phyloP scores from a whole-genome alignment of 2,113 vertebrate genomes.

The Caranx melampygus region DNA sequence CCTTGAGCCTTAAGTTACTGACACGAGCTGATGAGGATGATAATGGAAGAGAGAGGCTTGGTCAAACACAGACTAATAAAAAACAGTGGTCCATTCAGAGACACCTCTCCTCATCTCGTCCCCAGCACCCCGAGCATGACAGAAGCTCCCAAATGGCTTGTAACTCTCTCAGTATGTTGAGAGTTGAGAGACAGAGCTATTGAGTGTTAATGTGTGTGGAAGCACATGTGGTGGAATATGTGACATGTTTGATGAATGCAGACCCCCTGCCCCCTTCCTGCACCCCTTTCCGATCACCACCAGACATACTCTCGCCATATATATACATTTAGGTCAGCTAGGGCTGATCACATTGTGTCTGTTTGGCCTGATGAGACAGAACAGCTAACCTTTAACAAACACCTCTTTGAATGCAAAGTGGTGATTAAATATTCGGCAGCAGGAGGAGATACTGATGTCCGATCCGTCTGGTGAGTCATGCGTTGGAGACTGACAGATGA shows the following conservation, averaged over 20 bases:
- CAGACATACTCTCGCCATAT: slow-evolving; percentile 33
- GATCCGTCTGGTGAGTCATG: slow-evolving; percentile 17
- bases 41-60: slow-evolving; percentile 31
- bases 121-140: slow-evolving; percentile 13
- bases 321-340: slow-evolving; percentile 22
- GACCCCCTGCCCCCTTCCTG: slow-evolving; percentile 16
- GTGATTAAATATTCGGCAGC: slow-evolving; percentile 39
- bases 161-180: slow-evolving; percentile 16
- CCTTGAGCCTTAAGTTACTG: background rate
- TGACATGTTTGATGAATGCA: slow-evolving; percentile 39
- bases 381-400: slow-evolving; percentile 24
- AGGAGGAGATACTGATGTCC: slow-evolving; percentile 41
- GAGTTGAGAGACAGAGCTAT: slow-evolving; percentile 2
- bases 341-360: slow-evolving; percentile 19
- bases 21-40: slow-evolving; percentile 1
- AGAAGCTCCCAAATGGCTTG: slow-evolving; percentile 26
- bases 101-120: slow-evolving; percentile 13
- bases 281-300: background rate
- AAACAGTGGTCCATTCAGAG: slow-evolving; percentile 34
- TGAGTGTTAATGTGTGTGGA: slow-evolving; percentile 34
- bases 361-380: background rate
- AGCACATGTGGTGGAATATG: slow-evolving; percentile 35
- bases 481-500: slow-evolving; percentile 29
- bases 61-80: slow-evolving; percentile 34
- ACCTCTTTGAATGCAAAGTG: slow-evolving; percentile 14